Evolutionary conservation across 2,888 invertebrate genomes (phyloP).

Genomic region (Chloromyia formosa): DNA sequence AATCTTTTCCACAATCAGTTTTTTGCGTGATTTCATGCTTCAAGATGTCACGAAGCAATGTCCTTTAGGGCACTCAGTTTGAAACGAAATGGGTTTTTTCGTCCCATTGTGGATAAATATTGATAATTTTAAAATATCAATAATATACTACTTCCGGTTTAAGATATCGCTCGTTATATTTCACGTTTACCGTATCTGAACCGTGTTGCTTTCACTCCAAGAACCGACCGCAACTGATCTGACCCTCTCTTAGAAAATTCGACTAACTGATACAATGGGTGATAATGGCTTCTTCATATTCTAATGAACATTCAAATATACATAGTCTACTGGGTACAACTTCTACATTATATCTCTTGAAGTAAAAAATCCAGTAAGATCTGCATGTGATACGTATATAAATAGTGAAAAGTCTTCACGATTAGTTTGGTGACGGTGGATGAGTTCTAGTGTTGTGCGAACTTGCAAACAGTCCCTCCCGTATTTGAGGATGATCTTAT

Average conservation of each 20-base stretch:
- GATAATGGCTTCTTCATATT: constrained; percentile 19
- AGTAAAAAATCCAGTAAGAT: constrained; percentile 11
- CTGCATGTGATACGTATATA: constrained; percentile 11
- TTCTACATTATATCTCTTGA: too few species aligned
- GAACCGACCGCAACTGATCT: constrained; percentile 38
- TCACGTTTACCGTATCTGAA: too few species aligned
- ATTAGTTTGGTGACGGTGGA: neutral
- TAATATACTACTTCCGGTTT: too few species aligned
- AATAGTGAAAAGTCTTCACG: constrained; percentile 19
- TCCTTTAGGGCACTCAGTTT: too few species aligned
- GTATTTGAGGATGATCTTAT: too few species aligned
- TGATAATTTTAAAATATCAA: too few species aligned
- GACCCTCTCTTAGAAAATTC: neutral
- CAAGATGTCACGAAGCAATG: too few species aligned
- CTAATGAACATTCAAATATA: constrained; percentile 4
- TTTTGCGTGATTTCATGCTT: too few species aligned
- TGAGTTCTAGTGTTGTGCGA: neutral
- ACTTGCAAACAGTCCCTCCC: neutral
- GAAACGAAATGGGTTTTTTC: too few species aligned
- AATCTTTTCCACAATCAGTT: too few species aligned
- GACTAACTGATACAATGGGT: neutral
- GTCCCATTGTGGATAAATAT: too few species aligned
- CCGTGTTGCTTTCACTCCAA: constrained; percentile 27
- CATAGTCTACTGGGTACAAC: neutral
- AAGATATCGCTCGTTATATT: too few species aligned